Evolutionary conservation across 2,888 invertebrate genomes (phyloP).

Genomic region (Sthenelais limicola): DNA sequence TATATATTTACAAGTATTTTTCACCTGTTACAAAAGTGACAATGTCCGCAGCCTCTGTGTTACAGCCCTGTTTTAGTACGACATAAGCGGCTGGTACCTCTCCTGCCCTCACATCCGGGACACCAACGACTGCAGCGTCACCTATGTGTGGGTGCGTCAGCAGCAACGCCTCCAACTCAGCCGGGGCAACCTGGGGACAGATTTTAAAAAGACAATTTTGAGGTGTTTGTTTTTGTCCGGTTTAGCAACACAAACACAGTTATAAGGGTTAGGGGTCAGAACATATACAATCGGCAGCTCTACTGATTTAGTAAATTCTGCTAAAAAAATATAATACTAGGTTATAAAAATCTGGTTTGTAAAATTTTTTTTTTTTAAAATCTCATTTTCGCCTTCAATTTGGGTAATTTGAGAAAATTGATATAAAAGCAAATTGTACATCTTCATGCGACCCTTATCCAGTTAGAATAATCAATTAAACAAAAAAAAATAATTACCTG

Average conservation of each 20-base stretch:
- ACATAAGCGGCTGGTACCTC: constrained; percentile 86
- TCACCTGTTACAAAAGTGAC: constrained; percentile 54
- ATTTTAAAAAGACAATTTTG: too few species aligned
- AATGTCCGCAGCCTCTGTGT: constrained; percentile 51
- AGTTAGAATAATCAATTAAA: too few species aligned
- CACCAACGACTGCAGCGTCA: constrained; percentile 87
- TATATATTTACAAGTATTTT: neutral
- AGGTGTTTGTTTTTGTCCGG: too few species aligned
- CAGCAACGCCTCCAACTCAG: constrained; percentile 87
- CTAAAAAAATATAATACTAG: neutral
- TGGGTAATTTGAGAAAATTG: neutral
- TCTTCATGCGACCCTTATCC: too few species aligned
- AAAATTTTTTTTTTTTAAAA: neutral
- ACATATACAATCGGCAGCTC: neutral
- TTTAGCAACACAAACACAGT: too few species aligned
- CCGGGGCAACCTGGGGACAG: constrained; percentile 85
- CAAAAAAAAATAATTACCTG: constrained; percentile 39
- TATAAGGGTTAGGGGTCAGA: too few species aligned
- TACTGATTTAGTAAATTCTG: neutral
- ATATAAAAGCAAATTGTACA: neutral
- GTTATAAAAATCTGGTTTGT: neutral
- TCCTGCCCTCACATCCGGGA: constrained; percentile 75
- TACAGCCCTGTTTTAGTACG: constrained; percentile 75
- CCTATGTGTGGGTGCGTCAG: constrained; percentile 81
- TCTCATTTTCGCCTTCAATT: neutral